Evolutionary conservation across 1,140 invertebrate species (phyloP).

Genomic region (Macrobrachium rosenbergii): DNA sequence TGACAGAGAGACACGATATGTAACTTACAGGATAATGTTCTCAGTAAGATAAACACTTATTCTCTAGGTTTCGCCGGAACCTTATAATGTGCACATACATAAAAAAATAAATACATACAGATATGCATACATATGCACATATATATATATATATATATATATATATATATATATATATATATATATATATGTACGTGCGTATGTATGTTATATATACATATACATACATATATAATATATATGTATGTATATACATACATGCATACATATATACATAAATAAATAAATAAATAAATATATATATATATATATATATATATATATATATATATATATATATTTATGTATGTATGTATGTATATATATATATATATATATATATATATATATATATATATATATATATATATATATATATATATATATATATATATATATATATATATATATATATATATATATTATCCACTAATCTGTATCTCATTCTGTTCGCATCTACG

Average conservation of each 20-base stretch:
- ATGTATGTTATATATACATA: too few relatives aligned
- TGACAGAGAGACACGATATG: too few relatives aligned
- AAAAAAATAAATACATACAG: too few relatives aligned
- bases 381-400: neutral
- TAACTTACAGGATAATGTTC: too few relatives aligned
- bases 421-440: constrained; percentile 12
- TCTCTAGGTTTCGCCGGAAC: too few relatives aligned
- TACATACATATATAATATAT: neutral
- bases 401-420: neutral
- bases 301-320: constrained; percentile 24
- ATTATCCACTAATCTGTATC: neutral
- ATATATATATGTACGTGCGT: too few relatives aligned
- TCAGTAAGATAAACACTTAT: too few relatives aligned
- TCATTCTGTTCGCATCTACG: too few relatives aligned
- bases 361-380: neutral
- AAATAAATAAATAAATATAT: constrained; percentile 13
- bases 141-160: too few relatives aligned
- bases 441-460: constrained; percentile 14
- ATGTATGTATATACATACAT: neutral
- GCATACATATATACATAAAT: neutral
- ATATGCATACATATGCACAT: too few relatives aligned
- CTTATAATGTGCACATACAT: too few relatives aligned
- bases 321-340: neutral
- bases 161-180: too few relatives aligned
- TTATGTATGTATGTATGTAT: neutral